Evolutionary conservation across 1,140 invertebrate species (phyloP).

Genomic region (Tetraneura akinire): DNA sequence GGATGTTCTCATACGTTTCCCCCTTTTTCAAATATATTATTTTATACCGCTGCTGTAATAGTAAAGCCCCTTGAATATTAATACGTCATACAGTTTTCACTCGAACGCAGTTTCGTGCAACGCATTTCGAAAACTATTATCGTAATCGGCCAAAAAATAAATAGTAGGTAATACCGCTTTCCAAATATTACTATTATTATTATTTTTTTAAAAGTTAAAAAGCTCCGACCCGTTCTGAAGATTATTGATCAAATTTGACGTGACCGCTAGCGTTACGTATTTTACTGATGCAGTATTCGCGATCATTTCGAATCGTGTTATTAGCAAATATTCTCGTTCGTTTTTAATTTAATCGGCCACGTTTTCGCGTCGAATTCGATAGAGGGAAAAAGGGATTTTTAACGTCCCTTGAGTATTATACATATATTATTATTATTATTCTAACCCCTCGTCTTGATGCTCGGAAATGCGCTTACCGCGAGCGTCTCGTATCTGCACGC

Average conservation of each 20-base stretch:
- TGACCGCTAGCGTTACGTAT: too few relatives aligned
- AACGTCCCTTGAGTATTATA: slow-evolving; percentile 8
- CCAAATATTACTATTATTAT: too few relatives aligned
- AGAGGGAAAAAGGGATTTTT: neutral
- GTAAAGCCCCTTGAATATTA: slow-evolving; percentile 35
- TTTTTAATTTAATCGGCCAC: slow-evolving; percentile 31
- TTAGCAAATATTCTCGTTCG: slow-evolving; percentile 21
- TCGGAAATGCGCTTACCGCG: slow-evolving; percentile 28
- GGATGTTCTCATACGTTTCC: slow-evolving; percentile 8
- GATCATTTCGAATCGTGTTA: too few relatives aligned
- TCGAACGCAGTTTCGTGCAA: slow-evolving; percentile 6
- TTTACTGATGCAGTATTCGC: neutral
- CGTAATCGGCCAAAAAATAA: slow-evolving; percentile 10
- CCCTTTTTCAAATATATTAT: neutral
- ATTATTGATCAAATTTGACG: too few relatives aligned
- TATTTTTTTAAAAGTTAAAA: too few relatives aligned
- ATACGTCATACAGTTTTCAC: slow-evolving; percentile 14
- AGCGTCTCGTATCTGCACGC: neutral
- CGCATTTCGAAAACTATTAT: slow-evolving; percentile 8
- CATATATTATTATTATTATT: too few relatives aligned
- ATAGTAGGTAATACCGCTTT: too few relatives aligned
- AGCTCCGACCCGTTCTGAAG: too few relatives aligned
- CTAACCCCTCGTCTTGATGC: neutral
- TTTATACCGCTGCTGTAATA: neutral
- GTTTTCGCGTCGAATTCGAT: slow-evolving; percentile 24